Evolutionary conservation across 2,113 vertebrate genomes (phyloP), one percentile per base, ranked within the genome.

Genomic region (Eulacestoma nigropectus): DNA sequence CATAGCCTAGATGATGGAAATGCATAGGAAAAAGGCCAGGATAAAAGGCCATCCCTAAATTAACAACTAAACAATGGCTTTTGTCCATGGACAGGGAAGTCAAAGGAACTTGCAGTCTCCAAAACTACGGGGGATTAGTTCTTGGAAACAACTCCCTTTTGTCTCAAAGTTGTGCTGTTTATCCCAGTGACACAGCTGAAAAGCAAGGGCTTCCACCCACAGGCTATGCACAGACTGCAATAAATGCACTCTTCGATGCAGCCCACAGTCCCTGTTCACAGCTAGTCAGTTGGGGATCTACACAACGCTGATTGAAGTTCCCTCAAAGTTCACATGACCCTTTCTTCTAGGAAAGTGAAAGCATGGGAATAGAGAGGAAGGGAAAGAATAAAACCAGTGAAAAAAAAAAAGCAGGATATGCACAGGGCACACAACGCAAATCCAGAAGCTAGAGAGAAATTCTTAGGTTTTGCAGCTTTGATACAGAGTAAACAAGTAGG

Each of bases 401-500:
- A 16, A 73, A 23, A 52, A 55, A 49, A 8, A 79, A 46, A 16
- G 33, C 37, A 67, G 23, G 18, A 70, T 84, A 73, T 8, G 3
- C 6, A 16, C 44, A 65, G 17, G 25, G 60, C 27, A 59, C 2
- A 5, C 30, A 78, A 78, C 32, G 35, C 0, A 8, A 76, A 72
- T 59, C 12, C 39, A 83, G 62, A 64, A 83, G 15, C 15, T 60
- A 13, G 4, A 13, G 10, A 77, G 12, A 17, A 50, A 78, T 55
- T 77, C 67, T 29, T 21, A 32, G 11, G 13, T 67, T 84, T 56
- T 14, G 35, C 22, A 44, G 26, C 41, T 59, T 39, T 70, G 6
- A 67, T 70, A 30, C 3, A 50, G 73, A 10, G 4, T 67, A 13
- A 15, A 83, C 0, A 0, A 86, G 26, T 19, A 80, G 41, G 29